phyloP scores from a whole-genome alignment of 2,113 vertebrate genomes.

The Notarius lentiginosus region DNA sequence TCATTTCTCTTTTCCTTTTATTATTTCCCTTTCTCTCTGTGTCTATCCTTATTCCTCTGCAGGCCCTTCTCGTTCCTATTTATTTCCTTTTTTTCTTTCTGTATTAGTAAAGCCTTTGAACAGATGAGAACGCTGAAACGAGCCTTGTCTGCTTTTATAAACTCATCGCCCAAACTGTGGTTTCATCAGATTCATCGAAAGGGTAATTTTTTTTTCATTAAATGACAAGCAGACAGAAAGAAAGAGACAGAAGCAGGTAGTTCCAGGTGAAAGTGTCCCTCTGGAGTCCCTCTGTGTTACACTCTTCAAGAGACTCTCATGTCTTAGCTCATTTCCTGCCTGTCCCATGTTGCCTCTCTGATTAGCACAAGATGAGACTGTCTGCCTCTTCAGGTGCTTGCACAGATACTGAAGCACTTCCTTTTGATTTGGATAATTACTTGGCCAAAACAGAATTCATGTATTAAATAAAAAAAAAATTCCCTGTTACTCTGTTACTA shows the following conservation, averaged over 20 bases:
- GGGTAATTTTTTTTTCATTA: conserved; percentile 16
- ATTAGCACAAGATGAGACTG: conserved; percentile 37
- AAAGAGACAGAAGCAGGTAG: conserved; percentile 24
- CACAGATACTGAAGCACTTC: conserved; percentile 22
- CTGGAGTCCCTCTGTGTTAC: background rate
- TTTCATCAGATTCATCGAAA: conserved; percentile 22
- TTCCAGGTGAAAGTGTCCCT: conserved; percentile 37
- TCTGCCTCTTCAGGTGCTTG: conserved; percentile 16
- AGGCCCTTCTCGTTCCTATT: conserved; percentile 37
- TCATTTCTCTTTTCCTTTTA: background rate
- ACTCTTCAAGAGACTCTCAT: background rate
- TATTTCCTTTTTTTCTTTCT: conserved; percentile 28
- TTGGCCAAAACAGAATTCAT: background rate
- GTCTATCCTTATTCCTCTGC: conserved; percentile 38
- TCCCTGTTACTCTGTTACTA: background rate
- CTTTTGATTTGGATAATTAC: conserved; percentile 28
- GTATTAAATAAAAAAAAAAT: background rate
- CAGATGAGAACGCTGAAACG: conserved; percentile 18
- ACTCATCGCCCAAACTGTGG: background rate
- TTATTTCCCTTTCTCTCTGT: conserved; percentile 2
- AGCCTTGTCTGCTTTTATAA: conserved; percentile 17
- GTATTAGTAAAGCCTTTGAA: conserved; percentile 7
- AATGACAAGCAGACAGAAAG: conserved; percentile 22
- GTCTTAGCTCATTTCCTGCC: conserved; percentile 44
- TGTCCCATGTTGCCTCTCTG: conserved; percentile 33